Percentiles rank a stretch among this genome's conserved stretches.
Evolutionary conservation across 2,113 vertebrate species (phyloP).

Genomic region (Rhombomys opimus): DNA sequence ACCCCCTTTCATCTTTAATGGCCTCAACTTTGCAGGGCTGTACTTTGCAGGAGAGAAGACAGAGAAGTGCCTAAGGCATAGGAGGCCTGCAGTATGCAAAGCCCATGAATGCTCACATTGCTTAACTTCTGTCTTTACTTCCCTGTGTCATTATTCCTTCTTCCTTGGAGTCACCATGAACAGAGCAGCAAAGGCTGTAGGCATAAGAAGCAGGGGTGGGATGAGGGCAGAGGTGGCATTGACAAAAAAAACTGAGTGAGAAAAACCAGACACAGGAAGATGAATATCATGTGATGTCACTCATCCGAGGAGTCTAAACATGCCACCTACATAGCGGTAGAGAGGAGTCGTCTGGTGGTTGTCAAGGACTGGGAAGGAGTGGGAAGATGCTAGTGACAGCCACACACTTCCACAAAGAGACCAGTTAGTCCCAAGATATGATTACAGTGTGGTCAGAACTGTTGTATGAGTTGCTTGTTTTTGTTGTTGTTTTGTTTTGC

Average conservation of each 20-base stretch:
- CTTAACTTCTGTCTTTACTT: neutral
- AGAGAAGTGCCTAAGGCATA: neutral
- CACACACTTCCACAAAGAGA: neutral
- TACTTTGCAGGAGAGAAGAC: neutral
- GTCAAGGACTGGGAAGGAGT: neutral
- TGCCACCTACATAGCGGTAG: neutral
- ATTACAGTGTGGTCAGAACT: neutral
- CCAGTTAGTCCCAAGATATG: neutral
- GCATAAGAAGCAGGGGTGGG: fast-evolving
- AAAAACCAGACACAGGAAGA: neutral
- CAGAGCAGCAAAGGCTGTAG: neutral
- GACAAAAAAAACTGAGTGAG: neutral
- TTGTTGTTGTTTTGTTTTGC: no score
- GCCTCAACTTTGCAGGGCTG: neutral
- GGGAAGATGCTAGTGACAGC: neutral
- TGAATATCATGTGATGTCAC: neutral
- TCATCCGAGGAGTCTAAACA: neutral
- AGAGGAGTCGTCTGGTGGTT: neutral
- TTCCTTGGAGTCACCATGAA: neutral
- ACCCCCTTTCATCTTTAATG: neutral
- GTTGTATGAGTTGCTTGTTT: neutral
- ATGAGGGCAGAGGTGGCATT: neutral
- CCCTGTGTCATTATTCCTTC: neutral
- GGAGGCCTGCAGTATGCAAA: neutral
- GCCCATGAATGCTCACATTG: no score